Evolutionary conservation across 2,797 vertebrate genomes (phyloP).

Genomic region (Lagocephalus sceleratus): DNA sequence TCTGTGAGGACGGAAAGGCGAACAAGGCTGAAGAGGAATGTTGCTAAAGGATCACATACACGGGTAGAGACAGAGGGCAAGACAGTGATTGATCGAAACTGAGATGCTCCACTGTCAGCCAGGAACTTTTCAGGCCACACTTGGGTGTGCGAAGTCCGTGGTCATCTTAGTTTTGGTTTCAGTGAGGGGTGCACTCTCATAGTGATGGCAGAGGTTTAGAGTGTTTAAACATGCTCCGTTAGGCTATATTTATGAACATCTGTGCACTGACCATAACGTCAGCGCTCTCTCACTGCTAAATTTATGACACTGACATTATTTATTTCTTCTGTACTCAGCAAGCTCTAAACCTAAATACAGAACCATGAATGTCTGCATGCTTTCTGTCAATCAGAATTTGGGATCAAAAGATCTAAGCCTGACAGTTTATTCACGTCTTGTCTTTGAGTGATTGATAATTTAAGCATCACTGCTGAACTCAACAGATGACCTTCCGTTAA

Average conservation of each 20-base stretch:
- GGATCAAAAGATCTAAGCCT: too few relatives aligned
- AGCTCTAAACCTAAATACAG: not conserved
- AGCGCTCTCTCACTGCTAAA: not conserved
- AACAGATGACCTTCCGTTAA: conserved; percentile 7
- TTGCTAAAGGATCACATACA: not conserved
- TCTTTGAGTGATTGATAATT: too few relatives aligned
- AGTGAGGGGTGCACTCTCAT: not conserved
- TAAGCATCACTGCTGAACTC: too few relatives aligned
- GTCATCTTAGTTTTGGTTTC: not conserved
- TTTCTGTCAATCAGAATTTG: too few relatives aligned
- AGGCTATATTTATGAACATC: not conserved
- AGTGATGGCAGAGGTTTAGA: not conserved
- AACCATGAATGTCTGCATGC: not conserved
- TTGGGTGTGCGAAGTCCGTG: conserved; percentile 7
- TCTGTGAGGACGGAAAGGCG: conserved; percentile 55
- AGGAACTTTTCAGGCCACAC: conserved; percentile 18
- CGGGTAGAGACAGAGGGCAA: not conserved
- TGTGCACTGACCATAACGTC: not conserved
- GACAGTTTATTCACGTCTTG: too few relatives aligned
- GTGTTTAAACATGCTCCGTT: not conserved
- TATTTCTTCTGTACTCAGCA: too few relatives aligned
- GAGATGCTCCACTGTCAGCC: conserved; percentile 24
- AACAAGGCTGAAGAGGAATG: conserved; percentile 25
- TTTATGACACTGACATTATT: not conserved
- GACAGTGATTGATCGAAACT: conserved; percentile 27